These are phyloP conservation scores for Oscheius sp. DNA, from an alignment of 2,888 invertebrate genomes.

Conservation along the genomic window DNA sequence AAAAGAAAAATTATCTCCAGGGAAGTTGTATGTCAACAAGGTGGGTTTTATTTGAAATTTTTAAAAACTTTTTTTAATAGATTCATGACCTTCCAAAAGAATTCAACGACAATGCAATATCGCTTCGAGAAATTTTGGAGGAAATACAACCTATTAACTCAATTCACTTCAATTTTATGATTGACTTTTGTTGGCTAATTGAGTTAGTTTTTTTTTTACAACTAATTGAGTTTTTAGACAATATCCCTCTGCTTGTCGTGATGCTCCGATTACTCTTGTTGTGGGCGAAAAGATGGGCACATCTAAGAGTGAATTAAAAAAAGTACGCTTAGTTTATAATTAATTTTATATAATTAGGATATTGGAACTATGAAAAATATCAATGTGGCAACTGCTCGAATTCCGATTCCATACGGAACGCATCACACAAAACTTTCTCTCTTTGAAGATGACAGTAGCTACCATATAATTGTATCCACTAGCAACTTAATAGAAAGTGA, in stretches of 20 bases:
- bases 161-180: slow-evolving; percentile 60
- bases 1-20: neutral
- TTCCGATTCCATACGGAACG: slow-evolving; percentile 58
- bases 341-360: neutral
- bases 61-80: slow-evolving; percentile 3
- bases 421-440: slow-evolving; percentile 65
- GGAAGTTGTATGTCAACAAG: slow-evolving; percentile 34
- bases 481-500: slow-evolving; percentile 52
- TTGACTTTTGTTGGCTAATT: slow-evolving; percentile 53
- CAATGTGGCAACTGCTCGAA: slow-evolving; percentile 32
- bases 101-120: slow-evolving; percentile 36
- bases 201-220: slow-evolving; percentile 6
- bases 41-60: slow-evolving; percentile 5
- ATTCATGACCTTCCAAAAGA: slow-evolving; percentile 27
- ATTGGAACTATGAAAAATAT: slow-evolving; percentile 28
- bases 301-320: neutral
- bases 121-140: slow-evolving; percentile 47
- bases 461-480: slow-evolving; percentile 62
- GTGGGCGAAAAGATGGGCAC: slow-evolving; percentile 43
- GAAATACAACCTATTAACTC: slow-evolving; percentile 51
- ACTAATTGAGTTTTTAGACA: slow-evolving; percentile 37
- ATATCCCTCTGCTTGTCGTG: slow-evolving; percentile 36
- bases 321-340: neutral
- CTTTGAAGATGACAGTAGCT: slow-evolving; percentile 41
- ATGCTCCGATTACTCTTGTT: slow-evolving; percentile 44